These are phyloP conservation scores for Oopsacas minuta DNA, from an alignment of 37 sponge, comb jelly and placozoan species.

Conservation along the genomic window DNA sequence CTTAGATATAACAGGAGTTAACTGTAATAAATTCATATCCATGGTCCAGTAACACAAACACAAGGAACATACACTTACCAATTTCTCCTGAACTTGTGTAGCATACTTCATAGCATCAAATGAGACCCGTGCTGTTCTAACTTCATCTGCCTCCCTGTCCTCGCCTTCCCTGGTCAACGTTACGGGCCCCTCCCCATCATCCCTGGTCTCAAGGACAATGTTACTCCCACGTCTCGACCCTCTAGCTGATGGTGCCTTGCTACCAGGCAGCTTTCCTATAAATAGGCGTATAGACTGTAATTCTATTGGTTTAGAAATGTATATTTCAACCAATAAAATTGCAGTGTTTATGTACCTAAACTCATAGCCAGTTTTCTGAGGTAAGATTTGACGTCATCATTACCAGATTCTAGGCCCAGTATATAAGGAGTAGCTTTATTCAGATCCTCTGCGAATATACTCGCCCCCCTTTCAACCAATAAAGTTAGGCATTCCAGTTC, in stretches of 20 bases:
- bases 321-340: no score
- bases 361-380: neutral
- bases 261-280: neutral
- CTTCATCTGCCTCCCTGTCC: neutral
- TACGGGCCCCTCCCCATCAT: neutral
- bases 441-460: neutral
- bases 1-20: no score
- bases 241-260: neutral
- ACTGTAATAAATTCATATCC: no score
- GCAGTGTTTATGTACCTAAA: neutral
- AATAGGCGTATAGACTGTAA: no score
- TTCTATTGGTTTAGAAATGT: no score
- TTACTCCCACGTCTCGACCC: neutral
- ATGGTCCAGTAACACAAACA: neutral
- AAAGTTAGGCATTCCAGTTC: slow-evolving; percentile 7
- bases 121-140: neutral
- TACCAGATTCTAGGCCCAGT: neutral
- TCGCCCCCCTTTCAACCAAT: neutral
- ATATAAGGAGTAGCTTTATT: neutral
- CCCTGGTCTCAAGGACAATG: neutral
- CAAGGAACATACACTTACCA: neutral
- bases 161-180: neutral
- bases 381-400: neutral
- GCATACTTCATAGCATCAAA: slow-evolving; percentile 10
- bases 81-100: neutral